Evolutionary conservation across 2,797 vertebrate species (phyloP), one percentile per base, ranked within the genome.

Genomic region (Rhinatrema bivittatum): DNA sequence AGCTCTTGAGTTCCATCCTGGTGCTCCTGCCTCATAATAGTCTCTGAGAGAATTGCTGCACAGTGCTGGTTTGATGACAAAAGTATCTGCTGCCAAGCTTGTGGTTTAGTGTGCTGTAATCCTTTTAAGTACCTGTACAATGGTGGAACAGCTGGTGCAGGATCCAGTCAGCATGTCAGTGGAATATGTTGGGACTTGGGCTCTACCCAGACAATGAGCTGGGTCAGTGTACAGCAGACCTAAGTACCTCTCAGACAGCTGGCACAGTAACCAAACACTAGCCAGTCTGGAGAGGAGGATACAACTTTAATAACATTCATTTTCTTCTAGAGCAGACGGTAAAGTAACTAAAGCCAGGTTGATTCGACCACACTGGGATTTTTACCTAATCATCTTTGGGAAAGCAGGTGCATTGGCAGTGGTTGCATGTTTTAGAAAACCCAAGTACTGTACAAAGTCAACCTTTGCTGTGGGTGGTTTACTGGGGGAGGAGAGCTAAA

Each of bases 81-180:
- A n/a, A 22, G 3, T 3, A 0, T 37, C 37, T 2, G 4, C 35
- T 62, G 62, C 40, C 50, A 48, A 9, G 35, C 16, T 44, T 60
- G 39, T 45, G 60, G 48, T 52, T 62, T 57, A 15, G 13, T 56
- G 59, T 23, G 44, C 35, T 58, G 16, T 79, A 82, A 86, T 84
- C 79, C 62, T 52, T 58, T 80, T 84, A 85, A 84, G 77, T 74
- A 79, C 74, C 72, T 77, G 65, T 67, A 71, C 81, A 79, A 77
- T 65, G 26, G 66, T 17, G 21, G 39, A 81, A 71, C 82, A 87
- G 81, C 87, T 89, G 85, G 73, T 44, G 56, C 25, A 48, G 56
- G 36, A 46, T 46, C 58, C 46, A 16, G 49, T 57, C 56, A 40
- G 45, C 51, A 20, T 29, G 32, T 49, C 29, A 37, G 39, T 38